Evolutionary conservation across 2,113 vertebrate genomes (phyloP), one percentile per base, ranked within the genome.

Genomic region (Gopherus flavomarginatus): DNA sequence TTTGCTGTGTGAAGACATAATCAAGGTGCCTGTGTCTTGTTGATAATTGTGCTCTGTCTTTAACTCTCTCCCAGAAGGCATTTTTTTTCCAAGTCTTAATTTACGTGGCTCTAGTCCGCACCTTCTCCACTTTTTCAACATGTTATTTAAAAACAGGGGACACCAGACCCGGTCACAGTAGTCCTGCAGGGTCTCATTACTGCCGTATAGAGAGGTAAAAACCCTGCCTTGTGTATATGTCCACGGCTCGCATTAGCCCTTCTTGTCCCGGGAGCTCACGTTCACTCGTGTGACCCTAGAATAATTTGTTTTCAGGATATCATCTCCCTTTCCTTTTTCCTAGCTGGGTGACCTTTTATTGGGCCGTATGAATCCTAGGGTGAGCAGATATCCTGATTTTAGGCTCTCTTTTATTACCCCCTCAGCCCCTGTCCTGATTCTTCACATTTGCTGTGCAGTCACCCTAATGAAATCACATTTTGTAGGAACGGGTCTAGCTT

Each of bases 131-230:
- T 65, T 35, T 65, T 47, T 27, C 85, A 42, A 12, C 62, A 42
- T 62, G 89, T 53, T 83, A 27, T 38, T 8, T 0, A 8, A 69
- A 65, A 72, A 11, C 0, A 0, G 9, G 78, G 78, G 29, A 9
- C 0, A 0, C 80, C 29, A 2, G 69, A 11, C 44, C 59, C 80
- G 65, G 5, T 47, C 0, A 14, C 21, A 1, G 50, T 11, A 26
- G 81, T 27, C 75, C 1, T 0, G 83, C 29, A 35, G 52, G 52
- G 79, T 75, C 50, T n/a, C 44, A 4, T 5, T 75, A 5, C 47
- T 29, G 85, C 27, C n/a, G 1, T 22, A 11, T 72, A n/a, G 17
- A 72, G 35, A 72, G 17, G 14, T 10, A 31, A 14, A 62, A n/a
- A 38, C 65, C 17, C 4, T 38, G 65, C 62, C 62, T n/a, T 5